Evolutionary conservation across 2,797 vertebrate species (phyloP), one percentile per base, ranked within the genome.

Genomic region (Cygnus olor): DNA sequence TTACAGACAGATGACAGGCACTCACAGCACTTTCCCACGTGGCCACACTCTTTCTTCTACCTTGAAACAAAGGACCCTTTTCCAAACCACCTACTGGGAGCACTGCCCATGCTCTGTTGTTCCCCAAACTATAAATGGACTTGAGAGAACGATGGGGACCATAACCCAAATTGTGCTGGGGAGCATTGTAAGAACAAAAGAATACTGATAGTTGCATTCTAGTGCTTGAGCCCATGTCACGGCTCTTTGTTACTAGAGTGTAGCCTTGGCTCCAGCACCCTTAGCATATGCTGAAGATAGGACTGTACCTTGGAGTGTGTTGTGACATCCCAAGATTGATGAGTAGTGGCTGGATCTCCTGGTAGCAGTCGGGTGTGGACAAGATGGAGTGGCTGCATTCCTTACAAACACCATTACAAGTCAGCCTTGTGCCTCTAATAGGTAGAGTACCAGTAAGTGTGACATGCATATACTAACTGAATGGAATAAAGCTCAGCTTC

Each of bases 401-500:
- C 36, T 78, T 65, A 63, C 44, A 90, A 84, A 90, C 63, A 64
- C 42, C 14, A 7, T 69, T 84, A 56, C 54, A 76, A 36, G 69
- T 69, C 49, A 57, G 4, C 69, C n/a, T 72, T 0, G 0, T 80
- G 28, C 36, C 68, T 28, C 32, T 80, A 58, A 61, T 51, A 71
- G 68, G 47, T 85, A 11, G 15, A 42, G 30, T 92, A 40, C 36
- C 32, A 27, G 32, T 60, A 65, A 82, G 53, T 27, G 25, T 78
- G 53, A 57, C 60, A 47, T 32, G 77, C 20, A 15, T 89, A 27
- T 57, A 24, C 32, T 11, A 19, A 34, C 42, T 68, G 73, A 72
- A 49, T 66, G 17, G 86, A 24, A 66, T 61, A 76, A 91, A 95
- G 66, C 85, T 88, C 73, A 84, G 49, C 54, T 90, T 81, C 60